phyloP scores from a whole-genome alignment of 2,113 vertebrate species.

The Scortum barcoo region DNA sequence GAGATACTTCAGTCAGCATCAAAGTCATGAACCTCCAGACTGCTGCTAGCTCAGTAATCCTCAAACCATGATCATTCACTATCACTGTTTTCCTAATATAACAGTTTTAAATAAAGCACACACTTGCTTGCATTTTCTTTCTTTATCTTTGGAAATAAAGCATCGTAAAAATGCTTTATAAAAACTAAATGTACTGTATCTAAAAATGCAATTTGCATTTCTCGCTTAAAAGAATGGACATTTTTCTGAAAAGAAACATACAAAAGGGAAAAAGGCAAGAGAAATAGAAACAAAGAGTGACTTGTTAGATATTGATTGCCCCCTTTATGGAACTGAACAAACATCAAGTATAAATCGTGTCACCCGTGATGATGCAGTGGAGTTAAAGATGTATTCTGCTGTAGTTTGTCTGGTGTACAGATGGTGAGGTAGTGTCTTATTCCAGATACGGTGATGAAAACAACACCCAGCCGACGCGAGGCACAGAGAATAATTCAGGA shows the following conservation, averaged over 20 bases:
- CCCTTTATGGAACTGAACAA: constrained; percentile 1
- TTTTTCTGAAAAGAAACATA: not conserved
- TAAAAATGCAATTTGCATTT: not conserved
- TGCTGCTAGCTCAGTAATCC: not conserved
- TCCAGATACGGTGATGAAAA: constrained; percentile 41
- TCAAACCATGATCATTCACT: not conserved
- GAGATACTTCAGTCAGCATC: too few relatives aligned
- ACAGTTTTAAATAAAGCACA: not conserved
- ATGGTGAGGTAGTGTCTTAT: constrained; percentile 32
- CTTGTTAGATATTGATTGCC: not conserved
- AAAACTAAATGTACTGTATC: not conserved
- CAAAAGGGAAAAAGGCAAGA: not conserved
- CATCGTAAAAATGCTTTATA: not conserved
- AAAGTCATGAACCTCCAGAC: too few relatives aligned
- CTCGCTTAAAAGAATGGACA: not conserved
- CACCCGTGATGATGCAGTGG: not conserved
- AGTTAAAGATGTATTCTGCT: not conserved
- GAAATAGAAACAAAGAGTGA: not conserved
- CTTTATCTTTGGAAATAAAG: not conserved
- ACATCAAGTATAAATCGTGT: not conserved
- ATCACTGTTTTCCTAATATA: not conserved
- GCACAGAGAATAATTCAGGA: constrained; percentile 4
- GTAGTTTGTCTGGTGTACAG: constrained; percentile 11
- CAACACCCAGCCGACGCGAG: constrained; percentile 9
- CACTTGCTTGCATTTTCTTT: constrained; percentile 1